Evolutionary conservation across 2,113 vertebrate species (phyloP).

Genomic region (rat (Rattus norvegicus)): DNA sequence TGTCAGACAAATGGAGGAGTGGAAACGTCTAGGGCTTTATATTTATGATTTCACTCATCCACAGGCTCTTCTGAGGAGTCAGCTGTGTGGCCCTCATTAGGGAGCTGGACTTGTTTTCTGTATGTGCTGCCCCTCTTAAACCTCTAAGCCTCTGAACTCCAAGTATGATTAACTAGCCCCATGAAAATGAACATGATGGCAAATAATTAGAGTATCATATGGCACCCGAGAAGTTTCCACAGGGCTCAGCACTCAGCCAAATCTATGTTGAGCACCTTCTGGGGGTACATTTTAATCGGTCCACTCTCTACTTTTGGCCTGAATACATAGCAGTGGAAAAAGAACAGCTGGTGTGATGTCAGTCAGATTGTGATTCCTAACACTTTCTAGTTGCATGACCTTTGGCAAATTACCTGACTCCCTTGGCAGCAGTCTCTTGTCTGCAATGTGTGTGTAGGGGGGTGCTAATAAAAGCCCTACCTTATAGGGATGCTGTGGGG

Average conservation of each 20-base stretch:
- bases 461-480: slow-evolving; percentile 3
- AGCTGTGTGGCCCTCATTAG: slow-evolving; percentile 67
- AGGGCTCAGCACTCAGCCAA: slow-evolving; percentile 49
- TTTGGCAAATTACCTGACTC: slow-evolving; percentile 13
- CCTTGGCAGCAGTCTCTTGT: not conserved
- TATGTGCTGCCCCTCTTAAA: slow-evolving; percentile 63
- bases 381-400: not conserved
- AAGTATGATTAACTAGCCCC: slow-evolving; percentile 71
- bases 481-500: not conserved
- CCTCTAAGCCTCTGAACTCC: slow-evolving; percentile 76
- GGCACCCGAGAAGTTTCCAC: slow-evolving; percentile 66
- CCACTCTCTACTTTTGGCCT: slow-evolving; percentile 49
- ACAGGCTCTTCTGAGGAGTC: slow-evolving; percentile 65
- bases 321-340: slow-evolving; percentile 60
- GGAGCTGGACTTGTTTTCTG: slow-evolving; percentile 44
- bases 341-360: slow-evolving; percentile 69
- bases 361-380: not conserved
- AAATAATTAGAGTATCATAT: slow-evolving; percentile 74
- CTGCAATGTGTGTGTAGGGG: not conserved
- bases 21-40: slow-evolving; percentile 65
- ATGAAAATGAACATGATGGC: slow-evolving; percentile 72
- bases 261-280: slow-evolving; percentile 70
- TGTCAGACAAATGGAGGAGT: slow-evolving; percentile 71
- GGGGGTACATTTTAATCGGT: slow-evolving; percentile 64
- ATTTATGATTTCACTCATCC: slow-evolving; percentile 76